Evolutionary conservation across 2,113 vertebrate genomes (phyloP).

Genomic region (Albula glossodonta): DNA sequence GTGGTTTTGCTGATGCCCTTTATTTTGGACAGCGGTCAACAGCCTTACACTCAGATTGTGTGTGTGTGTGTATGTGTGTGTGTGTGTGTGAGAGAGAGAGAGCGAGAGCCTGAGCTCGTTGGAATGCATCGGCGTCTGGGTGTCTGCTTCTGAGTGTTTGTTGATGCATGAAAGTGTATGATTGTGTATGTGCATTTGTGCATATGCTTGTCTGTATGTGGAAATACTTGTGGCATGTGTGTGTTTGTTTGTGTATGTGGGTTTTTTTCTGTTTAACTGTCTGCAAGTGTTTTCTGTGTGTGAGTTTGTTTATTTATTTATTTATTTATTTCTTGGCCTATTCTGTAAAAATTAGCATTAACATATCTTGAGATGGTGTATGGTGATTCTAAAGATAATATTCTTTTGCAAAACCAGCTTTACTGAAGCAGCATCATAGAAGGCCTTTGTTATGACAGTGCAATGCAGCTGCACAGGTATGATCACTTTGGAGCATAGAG

Average conservation of each 20-base stretch:
- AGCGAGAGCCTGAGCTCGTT: not conserved
- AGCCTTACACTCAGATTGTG: too few relatives aligned
- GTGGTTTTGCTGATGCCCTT: too few relatives aligned
- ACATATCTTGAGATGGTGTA: not conserved
- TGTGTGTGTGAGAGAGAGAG: not conserved
- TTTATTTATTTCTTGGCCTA: too few relatives aligned
- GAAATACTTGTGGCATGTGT: too few relatives aligned
- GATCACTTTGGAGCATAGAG: not conserved
- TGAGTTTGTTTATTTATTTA: too few relatives aligned
- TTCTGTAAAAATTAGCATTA: too few relatives aligned
- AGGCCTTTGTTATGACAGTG: not conserved
- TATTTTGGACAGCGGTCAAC: too few relatives aligned
- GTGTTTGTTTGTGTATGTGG: too few relatives aligned
- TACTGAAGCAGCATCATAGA: not conserved
- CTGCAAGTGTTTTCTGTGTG: too few relatives aligned
- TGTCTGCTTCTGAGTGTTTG: not conserved
- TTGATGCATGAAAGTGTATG: not conserved
- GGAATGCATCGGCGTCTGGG: not conserved
- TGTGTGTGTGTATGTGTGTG: not conserved
- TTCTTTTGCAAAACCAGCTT: not conserved
- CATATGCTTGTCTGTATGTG: not conserved
- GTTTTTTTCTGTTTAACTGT: too few relatives aligned
- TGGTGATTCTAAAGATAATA: not conserved
- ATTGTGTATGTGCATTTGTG: not conserved
- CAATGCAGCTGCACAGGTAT: not conserved